Evolutionary conservation across 2,113 vertebrate genomes (phyloP), one percentile per base, ranked within the genome.

Genomic region (Gasterosteus nipponicus): DNA sequence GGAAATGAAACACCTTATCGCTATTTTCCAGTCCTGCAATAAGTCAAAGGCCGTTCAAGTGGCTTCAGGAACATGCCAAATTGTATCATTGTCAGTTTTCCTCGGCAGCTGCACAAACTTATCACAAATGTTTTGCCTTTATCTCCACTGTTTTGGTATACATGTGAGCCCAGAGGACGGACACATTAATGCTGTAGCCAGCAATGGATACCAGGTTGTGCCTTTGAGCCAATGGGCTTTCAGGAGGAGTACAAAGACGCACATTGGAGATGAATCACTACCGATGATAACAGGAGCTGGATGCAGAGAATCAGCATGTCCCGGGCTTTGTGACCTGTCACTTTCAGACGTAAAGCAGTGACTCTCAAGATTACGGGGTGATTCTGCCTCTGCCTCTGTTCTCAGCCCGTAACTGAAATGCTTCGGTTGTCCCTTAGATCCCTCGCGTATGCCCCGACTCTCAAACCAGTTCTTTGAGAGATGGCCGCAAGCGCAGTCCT

Each of bases 1-100:
- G 44, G 78, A 85, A 89, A 89, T 84, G 60, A 90, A 80, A 74
- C 82, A 65, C 83, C 83, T 89, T 90, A 90, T 89, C 85, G 7
- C 78, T 77, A 5, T 62, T 78, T 77, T 80, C 75, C 84, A 67
- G 77, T 67, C 74, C 49, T 60, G 68, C 73, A 79, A 75, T 71
- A 80, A 87, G 87, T 82, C 82, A 88, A 83, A 88, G 81, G 76
- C 22, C 22, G 22, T 89, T 82, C 62, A 80, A 82, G 81, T 86
- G 78, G 73, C 78, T 88, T 89, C 87, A 80, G 83, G 63, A 88
- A 81, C 7, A 38, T 74, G 83, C 70, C 67, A 75, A 81, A 86
- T 42, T 69, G 22, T 82, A 75, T 81, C 75, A 87, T 83, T 84
- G 86, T 89, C 78, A 60, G 44, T 73, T 77, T 72, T 63, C 26